These are phyloP conservation scores for Nomada flava DNA, from an alignment of 2,888 invertebrate genomes.

Conservation along the genomic window DNA sequence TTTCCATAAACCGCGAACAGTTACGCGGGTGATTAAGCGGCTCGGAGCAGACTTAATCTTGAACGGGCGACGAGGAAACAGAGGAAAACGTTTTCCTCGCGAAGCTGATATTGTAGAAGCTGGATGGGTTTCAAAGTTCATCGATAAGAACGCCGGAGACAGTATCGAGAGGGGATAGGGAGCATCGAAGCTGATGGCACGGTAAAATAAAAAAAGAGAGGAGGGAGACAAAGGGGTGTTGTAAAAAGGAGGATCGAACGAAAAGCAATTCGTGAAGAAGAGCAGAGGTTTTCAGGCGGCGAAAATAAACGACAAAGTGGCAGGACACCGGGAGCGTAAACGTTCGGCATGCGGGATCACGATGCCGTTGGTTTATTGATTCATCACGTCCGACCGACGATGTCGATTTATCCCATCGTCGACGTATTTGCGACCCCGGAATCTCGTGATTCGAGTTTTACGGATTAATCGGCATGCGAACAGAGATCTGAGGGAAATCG, in stretches of 20 bases:
- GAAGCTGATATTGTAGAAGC: background rate
- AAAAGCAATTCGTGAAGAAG: conserved; percentile 17
- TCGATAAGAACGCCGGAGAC: background rate
- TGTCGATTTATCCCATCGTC: conserved; percentile 68
- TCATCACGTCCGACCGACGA: conserved; percentile 65
- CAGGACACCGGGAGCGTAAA: conserved; percentile 42
- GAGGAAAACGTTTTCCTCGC: background rate
- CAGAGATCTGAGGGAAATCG: conserved; percentile 16
- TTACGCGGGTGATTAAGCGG: conserved; percentile 12
- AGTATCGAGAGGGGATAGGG: background rate
- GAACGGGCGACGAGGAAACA: background rate
- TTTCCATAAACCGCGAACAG: background rate
- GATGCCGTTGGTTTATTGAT: conserved; percentile 66
- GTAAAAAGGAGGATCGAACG: conserved; percentile 18
- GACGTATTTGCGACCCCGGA: conserved; percentile 63
- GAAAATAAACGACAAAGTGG: conserved; percentile 56
- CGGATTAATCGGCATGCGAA: conserved; percentile 58
- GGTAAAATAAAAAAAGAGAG: background rate
- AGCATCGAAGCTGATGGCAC: background rate
- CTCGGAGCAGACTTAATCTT: conserved; percentile 11
- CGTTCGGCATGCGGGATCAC: conserved; percentile 54
- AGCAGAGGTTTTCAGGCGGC: conserved; percentile 23
- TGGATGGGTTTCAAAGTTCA: conserved; percentile 1
- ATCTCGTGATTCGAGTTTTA: conserved; percentile 68
- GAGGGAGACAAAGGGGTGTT: background rate